These are phyloP conservation scores for Apis cerana DNA, from an alignment of 1,140 invertebrate genomes.

Conservation along the genomic window DNA sequence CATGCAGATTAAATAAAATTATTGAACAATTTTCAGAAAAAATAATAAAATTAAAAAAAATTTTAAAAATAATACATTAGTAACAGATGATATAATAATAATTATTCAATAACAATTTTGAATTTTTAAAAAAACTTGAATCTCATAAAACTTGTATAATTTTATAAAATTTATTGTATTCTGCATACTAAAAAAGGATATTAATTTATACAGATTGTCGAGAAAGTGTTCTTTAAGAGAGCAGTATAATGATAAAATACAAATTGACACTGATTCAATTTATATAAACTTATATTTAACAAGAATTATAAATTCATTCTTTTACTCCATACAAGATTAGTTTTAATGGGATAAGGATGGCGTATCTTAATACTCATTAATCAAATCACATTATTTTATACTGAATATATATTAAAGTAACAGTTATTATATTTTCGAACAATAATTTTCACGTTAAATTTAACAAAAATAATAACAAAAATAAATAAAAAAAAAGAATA, in stretches of 20 bases:
- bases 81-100: too few species aligned
- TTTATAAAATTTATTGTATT: neutral
- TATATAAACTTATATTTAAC: slow-evolving; percentile 65
- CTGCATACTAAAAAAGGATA: slow-evolving; percentile 14
- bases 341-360: slow-evolving; percentile 56
- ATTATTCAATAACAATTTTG: too few species aligned
- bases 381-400: slow-evolving; percentile 56
- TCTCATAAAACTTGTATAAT: neutral
- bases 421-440: neutral
- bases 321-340: slow-evolving; percentile 61
- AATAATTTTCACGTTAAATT: neutral
- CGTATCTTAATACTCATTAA: slow-evolving; percentile 55
- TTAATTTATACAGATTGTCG: slow-evolving; percentile 31
- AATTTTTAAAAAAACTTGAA: too few species aligned
- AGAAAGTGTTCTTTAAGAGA: slow-evolving; percentile 55
- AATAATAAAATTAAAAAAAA: too few species aligned
- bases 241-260: slow-evolving; percentile 58
- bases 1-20: neutral
- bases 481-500: too few species aligned
- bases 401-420: slow-evolving; percentile 19
- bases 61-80: too few species aligned
- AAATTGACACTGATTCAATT: slow-evolving; percentile 67
- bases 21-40: neutral
- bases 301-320: slow-evolving; percentile 50
- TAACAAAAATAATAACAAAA: neutral